These are phyloP conservation scores for Lithophane ornitopus DNA, from an alignment of 2,888 invertebrate genomes.

Conservation along the genomic window DNA sequence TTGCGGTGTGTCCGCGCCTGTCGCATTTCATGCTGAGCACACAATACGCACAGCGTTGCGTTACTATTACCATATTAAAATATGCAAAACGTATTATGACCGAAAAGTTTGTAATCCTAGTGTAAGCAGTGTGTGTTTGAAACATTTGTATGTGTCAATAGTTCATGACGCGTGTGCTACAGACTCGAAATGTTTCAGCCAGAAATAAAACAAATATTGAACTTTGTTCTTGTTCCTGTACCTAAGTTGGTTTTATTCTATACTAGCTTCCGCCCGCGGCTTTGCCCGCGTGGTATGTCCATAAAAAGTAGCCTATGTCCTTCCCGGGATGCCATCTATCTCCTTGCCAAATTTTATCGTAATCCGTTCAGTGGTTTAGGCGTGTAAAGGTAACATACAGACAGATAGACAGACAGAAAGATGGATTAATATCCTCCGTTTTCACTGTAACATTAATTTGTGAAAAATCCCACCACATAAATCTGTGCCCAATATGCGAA, in stretches of 20 bases:
- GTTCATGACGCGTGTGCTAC: constrained; percentile 10
- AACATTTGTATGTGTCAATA: constrained; percentile 26
- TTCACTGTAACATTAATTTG: neutral
- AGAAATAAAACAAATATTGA: neutral
- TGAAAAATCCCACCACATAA: constrained; percentile 12
- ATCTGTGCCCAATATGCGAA: constrained; percentile 1
- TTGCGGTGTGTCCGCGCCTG: constrained; percentile 45
- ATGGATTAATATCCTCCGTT: neutral
- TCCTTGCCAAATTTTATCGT: too few species aligned
- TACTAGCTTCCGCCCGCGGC: too few species aligned
- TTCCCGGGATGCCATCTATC: too few species aligned
- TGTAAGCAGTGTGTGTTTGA: constrained; percentile 32
- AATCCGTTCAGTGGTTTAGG: too few species aligned
- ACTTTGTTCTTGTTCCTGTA: neutral
- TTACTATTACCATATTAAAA: constrained; percentile 58
- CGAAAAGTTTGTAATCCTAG: constrained; percentile 58
- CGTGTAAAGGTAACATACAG: too few species aligned
- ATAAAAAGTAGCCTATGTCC: too few species aligned
- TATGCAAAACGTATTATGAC: constrained; percentile 59
- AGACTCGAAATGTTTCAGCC: constrained; percentile 12
- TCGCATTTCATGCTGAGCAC: constrained; percentile 50
- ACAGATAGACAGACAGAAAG: too few species aligned
- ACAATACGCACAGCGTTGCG: constrained; percentile 59
- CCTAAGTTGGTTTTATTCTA: neutral
- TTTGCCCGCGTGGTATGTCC: too few species aligned